Base-by-base conservation (phyloP, 2,113 vertebrate genomes). In the Tenrec ecaudatus region DNA sequence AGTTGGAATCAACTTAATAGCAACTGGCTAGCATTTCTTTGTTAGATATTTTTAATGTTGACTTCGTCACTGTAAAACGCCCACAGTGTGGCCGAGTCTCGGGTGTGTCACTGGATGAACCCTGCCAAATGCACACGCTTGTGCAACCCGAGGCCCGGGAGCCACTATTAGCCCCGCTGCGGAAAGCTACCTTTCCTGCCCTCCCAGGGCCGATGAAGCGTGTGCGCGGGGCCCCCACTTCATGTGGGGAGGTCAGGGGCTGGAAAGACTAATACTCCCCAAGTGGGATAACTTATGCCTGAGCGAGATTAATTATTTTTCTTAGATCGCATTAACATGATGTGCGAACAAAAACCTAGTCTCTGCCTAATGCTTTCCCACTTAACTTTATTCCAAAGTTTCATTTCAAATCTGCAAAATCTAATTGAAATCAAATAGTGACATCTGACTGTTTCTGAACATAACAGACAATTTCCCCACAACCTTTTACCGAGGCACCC, bases 321-420 rank as follows among this genome's bases (percentile, higher is more conserved):
- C 77, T 89, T 85, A 88, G 60, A 82, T 88, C 64, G 92, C 57
- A 79, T 77, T 53, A 93, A 89, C 22, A 31, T 53, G 38, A 88
- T 25, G 62, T 71, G 3, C 47, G 66, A 92, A 91, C 73, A 88
- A 93, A 90, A 83, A 69, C 11, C 16, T n/a, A 91, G 33, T 25
- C 6, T 29, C 68, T 76, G 15, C 88, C 91, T 11, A 71, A 80
- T 43, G 71, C 22, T 89, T 86, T 40, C 83, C 11, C 6, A 92
- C 86, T 95, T 86, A 36, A 93, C 36, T 93, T 40, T 38, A 82
- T 82, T 17, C 6, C 25, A 82, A 58, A 88, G 88, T 90, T 92
- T 94, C 82, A 95, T 82, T 89, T 93, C 20, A 95, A 95, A 96
- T 86, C 25, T 88, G 92, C 20, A 60, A 79, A 80, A 89, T 92